Evolutionary conservation across 2,113 vertebrate species (phyloP).

Genomic region (Microcebus griseorufus): DNA sequence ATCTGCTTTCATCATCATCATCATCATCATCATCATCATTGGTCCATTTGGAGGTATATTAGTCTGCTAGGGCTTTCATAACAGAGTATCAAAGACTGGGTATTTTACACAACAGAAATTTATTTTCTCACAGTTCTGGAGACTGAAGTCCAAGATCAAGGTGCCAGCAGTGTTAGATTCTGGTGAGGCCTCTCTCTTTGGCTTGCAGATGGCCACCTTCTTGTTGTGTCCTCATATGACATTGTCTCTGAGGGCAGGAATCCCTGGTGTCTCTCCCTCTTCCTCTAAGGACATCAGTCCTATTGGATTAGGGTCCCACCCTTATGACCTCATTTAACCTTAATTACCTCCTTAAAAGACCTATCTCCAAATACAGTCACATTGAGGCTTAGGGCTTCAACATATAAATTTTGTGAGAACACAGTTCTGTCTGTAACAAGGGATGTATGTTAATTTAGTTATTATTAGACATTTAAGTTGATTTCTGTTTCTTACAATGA

Average conservation of each 20-base stretch:
- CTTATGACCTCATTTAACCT: neutral
- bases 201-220: neutral
- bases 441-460: neutral
- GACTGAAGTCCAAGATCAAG: neutral
- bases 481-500: neutral
- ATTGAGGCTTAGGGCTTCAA: neutral
- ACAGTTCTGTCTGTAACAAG: neutral
- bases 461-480: neutral
- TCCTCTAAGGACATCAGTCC: neutral
- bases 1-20: neutral
- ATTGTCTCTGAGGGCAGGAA: neutral
- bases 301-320: neutral
- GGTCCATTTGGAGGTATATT: neutral
- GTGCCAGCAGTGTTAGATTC: neutral
- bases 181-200: neutral
- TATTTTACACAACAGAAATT: neutral
- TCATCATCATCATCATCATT: neutral
- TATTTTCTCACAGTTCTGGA: neutral
- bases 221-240: neutral
- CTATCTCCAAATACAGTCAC: neutral
- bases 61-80: too few relatives aligned
- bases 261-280: neutral
- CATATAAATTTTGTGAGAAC: neutral
- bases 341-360: neutral
- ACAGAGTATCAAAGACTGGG: neutral